Percentiles rank a stretch among this genome's conserved stretches.
phyloP scores from a whole-genome alignment of 2,113 vertebrate species.

The Dasypus novemcinctus region DNA sequence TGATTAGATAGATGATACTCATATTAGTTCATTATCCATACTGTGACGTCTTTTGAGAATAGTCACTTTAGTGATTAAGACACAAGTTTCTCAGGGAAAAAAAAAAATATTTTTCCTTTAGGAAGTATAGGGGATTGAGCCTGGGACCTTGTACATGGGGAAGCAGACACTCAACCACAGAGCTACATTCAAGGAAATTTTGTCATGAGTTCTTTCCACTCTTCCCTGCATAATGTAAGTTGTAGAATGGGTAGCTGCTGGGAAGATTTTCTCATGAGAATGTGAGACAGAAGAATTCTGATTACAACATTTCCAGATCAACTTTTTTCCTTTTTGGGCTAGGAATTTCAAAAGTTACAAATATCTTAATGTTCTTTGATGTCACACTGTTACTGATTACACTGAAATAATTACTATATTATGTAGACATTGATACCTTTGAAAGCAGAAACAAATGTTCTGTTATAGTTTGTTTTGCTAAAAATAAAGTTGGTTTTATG shows the following conservation, averaged over 20 bases:
- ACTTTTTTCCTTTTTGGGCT: neutral
- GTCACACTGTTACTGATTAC: neutral
- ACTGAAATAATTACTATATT: neutral
- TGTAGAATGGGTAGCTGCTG: neutral
- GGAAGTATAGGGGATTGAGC: too few species aligned
- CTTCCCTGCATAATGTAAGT: neutral
- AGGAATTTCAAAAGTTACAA: neutral
- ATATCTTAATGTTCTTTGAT: neutral
- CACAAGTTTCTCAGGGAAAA: neutral
- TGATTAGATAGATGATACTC: neutral
- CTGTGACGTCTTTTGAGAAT: neutral
- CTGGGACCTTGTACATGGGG: too few species aligned
- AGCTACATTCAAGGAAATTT: neutral
- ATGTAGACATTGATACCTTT: constrained; percentile 14
- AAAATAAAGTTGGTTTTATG: neutral
- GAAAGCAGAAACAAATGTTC: neutral
- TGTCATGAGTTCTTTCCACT: neutral
- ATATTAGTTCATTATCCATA: neutral
- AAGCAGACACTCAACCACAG: too few species aligned
- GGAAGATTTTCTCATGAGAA: neutral
- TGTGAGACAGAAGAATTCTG: constrained; percentile 1
- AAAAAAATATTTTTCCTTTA: too few species aligned
- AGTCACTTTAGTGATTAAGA: neutral
- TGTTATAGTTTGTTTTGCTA: constrained; percentile 11
- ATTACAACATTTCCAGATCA: neutral